Evolutionary conservation across 2,797 vertebrate species (phyloP), one percentile per base, ranked within the genome.

Genomic region (Potorous gilbertii): DNA sequence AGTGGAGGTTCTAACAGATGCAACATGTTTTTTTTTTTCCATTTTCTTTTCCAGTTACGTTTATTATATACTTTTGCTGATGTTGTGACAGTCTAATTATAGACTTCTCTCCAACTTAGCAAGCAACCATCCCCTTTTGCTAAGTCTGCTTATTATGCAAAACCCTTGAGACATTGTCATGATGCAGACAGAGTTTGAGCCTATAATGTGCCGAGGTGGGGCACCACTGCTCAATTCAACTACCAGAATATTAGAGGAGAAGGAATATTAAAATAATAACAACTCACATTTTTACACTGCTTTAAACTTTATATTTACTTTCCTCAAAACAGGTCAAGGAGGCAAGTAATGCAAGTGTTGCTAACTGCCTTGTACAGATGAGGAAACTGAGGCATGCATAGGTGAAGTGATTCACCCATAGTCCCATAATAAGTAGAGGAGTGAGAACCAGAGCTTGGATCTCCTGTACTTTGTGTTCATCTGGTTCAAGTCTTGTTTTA

Each of bases 21-120:
- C 59, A 1, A 91, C 96, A 52, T 97, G 8, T 28, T 29, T 28
- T 56, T 57, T 14, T 55, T 97, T 97, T 97, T 97, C 98, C 97
- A 97, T 97, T 95, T 87, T 97, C 98, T 98, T 98, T 97, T 98
- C 96, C 97, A 96, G 97, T 98, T 98, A 98, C 96, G 97, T 98
- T 92, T 97, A 97, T 97, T 96, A 96, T 95, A 95, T 95, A 96
- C 97, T 98, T 98, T 96, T 97, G 97, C 97, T 98, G 98, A 97
- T 96, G 97, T 94, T 97, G 96, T 98, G 98, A 98, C 97, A 95
- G 97, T 96, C 97, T 98, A 98, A 98, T 98, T 98, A 97, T 97
- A 98, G 97, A 96, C 97, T 96, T 97, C 96, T 96, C 90, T 0
- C 96, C 96, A 97, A 96, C 98, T 98, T 97, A 97, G 98, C 97